phyloP scores from a whole-genome alignment of 2,888 invertebrate genomes.

The Junonia oenone region DNA sequence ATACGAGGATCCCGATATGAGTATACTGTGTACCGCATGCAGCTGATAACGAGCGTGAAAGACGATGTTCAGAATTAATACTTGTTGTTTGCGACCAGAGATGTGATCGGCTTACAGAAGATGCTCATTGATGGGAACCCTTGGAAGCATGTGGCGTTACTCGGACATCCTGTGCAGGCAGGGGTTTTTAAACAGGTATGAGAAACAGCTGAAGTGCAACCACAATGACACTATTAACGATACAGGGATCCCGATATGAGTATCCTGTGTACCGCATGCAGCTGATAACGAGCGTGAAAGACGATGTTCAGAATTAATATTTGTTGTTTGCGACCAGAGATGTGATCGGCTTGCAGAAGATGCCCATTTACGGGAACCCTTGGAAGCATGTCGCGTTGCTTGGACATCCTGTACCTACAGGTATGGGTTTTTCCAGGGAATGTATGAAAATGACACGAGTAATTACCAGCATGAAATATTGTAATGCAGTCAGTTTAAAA shows the following conservation, averaged over 20 bases:
- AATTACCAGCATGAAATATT: no score
- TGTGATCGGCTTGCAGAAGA: conserved; percentile 83
- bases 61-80: conserved; percentile 53
- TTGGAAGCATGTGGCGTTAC: conserved; percentile 80
- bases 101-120: conserved; percentile 83
- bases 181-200: background rate
- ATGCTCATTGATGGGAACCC: conserved; percentile 88
- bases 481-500: no score
- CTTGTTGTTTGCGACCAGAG: conserved; percentile 81
- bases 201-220: no score
- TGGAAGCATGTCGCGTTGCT: conserved; percentile 81
- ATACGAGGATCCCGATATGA: conserved; percentile 84
- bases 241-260: conserved; percentile 84
- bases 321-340: conserved; percentile 82
- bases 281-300: conserved; percentile 48
- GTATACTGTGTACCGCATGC: conserved; percentile 73
- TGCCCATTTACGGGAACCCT: conserved; percentile 88
- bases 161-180: conserved; percentile 84
- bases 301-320: conserved; percentile 53
- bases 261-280: conserved; percentile 74
- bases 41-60: conserved; percentile 49
- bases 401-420: conserved; percentile 83
- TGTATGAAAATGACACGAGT: no score
- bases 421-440: conserved; percentile 61
- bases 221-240: conserved; percentile 82